Evolutionary conservation across 2,113 vertebrate genomes (phyloP), one percentile per base, ranked within the genome.

Genomic region (Sphyrna mokarran): DNA sequence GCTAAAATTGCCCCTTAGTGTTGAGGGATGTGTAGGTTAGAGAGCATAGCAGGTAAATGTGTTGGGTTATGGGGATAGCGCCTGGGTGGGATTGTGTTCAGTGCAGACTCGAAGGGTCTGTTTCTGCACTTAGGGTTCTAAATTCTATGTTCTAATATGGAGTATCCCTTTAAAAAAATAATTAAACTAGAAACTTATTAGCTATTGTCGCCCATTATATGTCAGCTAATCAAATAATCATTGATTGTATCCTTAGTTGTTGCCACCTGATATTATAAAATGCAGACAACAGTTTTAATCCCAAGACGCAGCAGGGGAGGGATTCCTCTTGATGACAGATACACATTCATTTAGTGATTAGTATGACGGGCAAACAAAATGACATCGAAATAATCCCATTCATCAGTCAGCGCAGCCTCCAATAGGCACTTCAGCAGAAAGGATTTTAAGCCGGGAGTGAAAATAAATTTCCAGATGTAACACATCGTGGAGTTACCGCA

Each of bases 381-480:
- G 99, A 98, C 98, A 99, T 98, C 98, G 98, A 98, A 98, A 98
- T 99, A 99, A 99, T 99, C 99, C 98, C 98, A 98, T 99, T 99
- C 99, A 99, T 99, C 98, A 99, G 98, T 98, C 98, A 99, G 99
- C 99, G 98, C 98, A 98, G 98, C 98, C 98, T 99, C 98, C 98
- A 98, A 98, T 99, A 98, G 99, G 61, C 61, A 99, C 99, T 99
- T 99, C 98, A 98, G 98, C 97, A 98, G 98, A 98, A 99, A 98
- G 99, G 99, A 99, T 99, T 98, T 98, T 98, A 98, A 99, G 98
- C 98, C 98, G 98, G 98, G 98, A 98, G 98, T 98, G 97, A 98
- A 98, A 98, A 98, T 98, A 98, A 98, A 98, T 98, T 99, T 98
- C 98, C 98, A 99, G 98, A 99, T 99, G 98, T 99, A 98, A 98